Conservation (phyloP, 2,113 vertebrate genomes). For the Crypturellus undulatus region DNA sequence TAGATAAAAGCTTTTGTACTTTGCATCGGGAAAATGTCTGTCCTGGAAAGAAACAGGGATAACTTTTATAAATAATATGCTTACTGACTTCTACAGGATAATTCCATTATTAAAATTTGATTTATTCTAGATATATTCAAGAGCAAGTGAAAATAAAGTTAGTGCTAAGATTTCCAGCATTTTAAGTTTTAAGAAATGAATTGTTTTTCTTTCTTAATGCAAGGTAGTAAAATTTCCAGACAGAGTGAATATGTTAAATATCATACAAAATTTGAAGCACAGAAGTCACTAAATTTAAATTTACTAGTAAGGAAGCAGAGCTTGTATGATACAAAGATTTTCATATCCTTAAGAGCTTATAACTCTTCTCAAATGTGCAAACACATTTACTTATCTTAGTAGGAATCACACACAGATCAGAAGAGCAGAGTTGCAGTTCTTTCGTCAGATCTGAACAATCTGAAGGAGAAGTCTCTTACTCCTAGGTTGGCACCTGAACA, state of each 20-base stretch:
- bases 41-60: neutral
- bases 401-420: neutral
- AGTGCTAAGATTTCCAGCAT: neutral
- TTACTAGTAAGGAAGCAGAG: neutral
- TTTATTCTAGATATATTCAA: neutral
- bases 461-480: neutral
- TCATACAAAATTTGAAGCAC: neutral
- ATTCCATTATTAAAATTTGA: neutral
- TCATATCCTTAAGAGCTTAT: neutral
- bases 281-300: neutral
- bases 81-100: neutral
- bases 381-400: neutral
- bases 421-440: neutral
- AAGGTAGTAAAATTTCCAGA: neutral
- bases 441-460: neutral
- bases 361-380: neutral
- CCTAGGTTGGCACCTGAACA: neutral
- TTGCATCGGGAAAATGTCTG: neutral
- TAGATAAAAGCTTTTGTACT: neutral
- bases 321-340: accelerated
- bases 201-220: neutral
- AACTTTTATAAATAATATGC: neutral
- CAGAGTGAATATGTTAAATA: neutral
- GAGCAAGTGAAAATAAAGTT: neutral
- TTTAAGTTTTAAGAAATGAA: neutral